phyloP scores from a whole-genome alignment of 2,797 vertebrate genomes.

The Emydoidea blandingii region DNA sequence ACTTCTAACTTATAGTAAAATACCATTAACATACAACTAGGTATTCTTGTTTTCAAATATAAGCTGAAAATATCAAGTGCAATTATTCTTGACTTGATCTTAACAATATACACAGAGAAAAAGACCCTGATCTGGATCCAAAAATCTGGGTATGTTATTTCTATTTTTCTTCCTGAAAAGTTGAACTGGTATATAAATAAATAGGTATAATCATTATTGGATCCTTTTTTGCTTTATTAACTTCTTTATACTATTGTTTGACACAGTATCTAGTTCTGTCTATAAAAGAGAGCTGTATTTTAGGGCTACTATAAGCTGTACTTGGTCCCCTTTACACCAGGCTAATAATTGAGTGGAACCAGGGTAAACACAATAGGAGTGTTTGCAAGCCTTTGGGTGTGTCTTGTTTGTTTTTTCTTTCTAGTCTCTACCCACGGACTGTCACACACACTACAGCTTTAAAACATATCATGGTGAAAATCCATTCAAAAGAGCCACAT shows the following conservation, averaged over 20 bases:
- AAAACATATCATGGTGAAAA: neutral
- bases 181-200: neutral
- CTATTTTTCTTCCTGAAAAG: neutral
- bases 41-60: neutral
- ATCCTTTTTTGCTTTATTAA: neutral
- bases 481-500: neutral
- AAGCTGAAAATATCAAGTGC: neutral
- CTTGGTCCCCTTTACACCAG: neutral
- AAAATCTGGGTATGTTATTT: neutral
- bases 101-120: neutral
- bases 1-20: neutral
- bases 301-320: neutral
- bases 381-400: neutral
- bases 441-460: neutral
- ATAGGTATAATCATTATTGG: neutral
- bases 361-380: neutral
- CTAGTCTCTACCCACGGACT: rapidly evolving
- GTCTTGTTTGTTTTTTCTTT: neutral
- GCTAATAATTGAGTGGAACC: neutral
- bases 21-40: neutral
- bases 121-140: neutral
- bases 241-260: neutral
- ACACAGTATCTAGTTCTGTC: neutral
- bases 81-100: neutral
- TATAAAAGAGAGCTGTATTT: neutral